phyloP scores from a whole-genome alignment of 2,113 vertebrate genomes.

The Rhinoderma darwinii region DNA sequence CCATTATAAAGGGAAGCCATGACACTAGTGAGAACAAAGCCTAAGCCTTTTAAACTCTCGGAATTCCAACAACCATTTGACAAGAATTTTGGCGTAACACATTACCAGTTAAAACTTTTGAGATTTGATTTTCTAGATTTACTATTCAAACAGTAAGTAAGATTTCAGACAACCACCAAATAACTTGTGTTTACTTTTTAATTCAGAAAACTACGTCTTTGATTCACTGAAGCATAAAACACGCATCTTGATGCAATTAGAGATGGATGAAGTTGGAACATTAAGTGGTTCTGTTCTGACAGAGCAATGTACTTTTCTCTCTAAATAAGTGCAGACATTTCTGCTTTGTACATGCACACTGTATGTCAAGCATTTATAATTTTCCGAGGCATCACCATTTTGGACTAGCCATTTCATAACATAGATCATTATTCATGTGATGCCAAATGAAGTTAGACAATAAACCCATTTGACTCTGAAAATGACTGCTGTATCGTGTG shows the following conservation, averaged over 20 bases:
- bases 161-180: neutral
- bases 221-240: constrained; percentile 20
- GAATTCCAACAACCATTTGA: neutral
- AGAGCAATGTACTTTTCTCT: constrained; percentile 17
- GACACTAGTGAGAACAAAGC: neutral
- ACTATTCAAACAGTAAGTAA: neutral
- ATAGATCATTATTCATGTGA: constrained; percentile 38
- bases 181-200: constrained; percentile 5
- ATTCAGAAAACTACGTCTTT: neutral
- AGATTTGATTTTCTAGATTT: neutral
- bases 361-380: constrained; percentile 32
- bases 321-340: constrained; percentile 40
- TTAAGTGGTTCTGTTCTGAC: constrained; percentile 33
- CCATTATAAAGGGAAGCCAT: neutral
- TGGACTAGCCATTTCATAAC: neutral
- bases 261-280: constrained; percentile 24
- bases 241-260: constrained; percentile 54
- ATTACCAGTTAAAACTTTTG: neutral
- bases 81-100: no score
- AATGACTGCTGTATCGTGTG: constrained; percentile 29
- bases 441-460: constrained; percentile 26
- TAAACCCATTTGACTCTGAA: constrained; percentile 38
- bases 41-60: neutral
- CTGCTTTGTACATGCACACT: constrained; percentile 28
- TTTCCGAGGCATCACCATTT: constrained; percentile 8